phyloP scores from a whole-genome alignment of 1,140 invertebrate species.

The Drosophila bifasciata region DNA sequence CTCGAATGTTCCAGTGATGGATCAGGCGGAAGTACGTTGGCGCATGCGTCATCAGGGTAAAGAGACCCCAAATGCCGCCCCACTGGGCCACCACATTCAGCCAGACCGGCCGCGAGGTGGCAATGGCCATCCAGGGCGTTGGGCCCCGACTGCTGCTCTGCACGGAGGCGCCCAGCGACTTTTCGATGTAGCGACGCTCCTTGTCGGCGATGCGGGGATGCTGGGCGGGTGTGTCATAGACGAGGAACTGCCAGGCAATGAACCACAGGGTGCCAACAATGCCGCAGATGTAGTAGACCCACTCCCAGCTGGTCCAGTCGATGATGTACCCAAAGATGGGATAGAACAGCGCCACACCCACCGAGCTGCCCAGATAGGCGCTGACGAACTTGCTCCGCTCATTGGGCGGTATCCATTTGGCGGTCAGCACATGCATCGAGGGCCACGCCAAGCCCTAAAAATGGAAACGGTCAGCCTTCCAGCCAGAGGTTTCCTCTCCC shows the following conservation, averaged over 20 bases:
- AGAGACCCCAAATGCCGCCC: slow-evolving; percentile 93
- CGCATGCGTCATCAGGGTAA: slow-evolving; percentile 92
- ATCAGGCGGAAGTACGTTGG: slow-evolving; percentile 94
- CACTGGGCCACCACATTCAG: slow-evolving; percentile 91
- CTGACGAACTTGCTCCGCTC: slow-evolving; percentile 91
- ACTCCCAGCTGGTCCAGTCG: slow-evolving; percentile 88
- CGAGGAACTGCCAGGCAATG: slow-evolving; percentile 87
- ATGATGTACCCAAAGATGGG: slow-evolving; percentile 89
- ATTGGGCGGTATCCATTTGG: slow-evolving; percentile 92
- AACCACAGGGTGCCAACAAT: slow-evolving; percentile 88
- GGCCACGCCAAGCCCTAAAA: slow-evolving; percentile 92
- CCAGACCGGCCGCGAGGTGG: slow-evolving; percentile 91
- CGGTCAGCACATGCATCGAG: slow-evolving; percentile 90
- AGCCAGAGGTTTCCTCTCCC: accelerated
- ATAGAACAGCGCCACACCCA: slow-evolving; percentile 89
- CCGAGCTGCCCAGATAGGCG: slow-evolving; percentile 88
- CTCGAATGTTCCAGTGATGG: slow-evolving; percentile 91
- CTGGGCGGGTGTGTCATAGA: slow-evolving; percentile 88
- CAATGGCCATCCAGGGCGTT: slow-evolving; percentile 90
- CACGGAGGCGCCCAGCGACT: slow-evolving; percentile 85
- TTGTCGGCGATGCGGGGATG: slow-evolving; percentile 90
- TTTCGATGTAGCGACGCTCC: slow-evolving; percentile 88
- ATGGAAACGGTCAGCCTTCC: neutral
- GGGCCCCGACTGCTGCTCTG: slow-evolving; percentile 80
- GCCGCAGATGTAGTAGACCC: slow-evolving; percentile 90